Conservation (phyloP, 1,140 invertebrate species). For the Leucophenga varia region DNA sequence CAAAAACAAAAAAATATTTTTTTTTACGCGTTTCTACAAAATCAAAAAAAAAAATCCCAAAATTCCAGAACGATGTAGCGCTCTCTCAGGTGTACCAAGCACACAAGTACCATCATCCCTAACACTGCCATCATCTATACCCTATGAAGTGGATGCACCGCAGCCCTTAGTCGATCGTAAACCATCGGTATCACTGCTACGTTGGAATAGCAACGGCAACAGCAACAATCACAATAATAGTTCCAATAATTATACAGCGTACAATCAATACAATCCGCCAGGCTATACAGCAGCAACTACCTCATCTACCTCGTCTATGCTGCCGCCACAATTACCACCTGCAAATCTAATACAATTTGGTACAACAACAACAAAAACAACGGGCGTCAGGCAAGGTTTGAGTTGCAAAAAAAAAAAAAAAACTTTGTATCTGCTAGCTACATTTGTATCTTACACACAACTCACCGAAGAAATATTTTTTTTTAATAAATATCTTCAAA, state of each 20-base stretch:
- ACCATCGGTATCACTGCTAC: conserved; percentile 58
- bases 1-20: too few relatives aligned
- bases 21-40: too few relatives aligned
- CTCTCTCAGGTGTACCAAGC: too few relatives aligned
- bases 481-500: too few relatives aligned
- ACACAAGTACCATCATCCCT: conserved; percentile 47
- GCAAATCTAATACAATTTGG: conserved; percentile 5
- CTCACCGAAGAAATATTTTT: too few relatives aligned
- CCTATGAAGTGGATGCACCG: conserved; percentile 59
- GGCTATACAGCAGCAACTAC: conserved; percentile 17
- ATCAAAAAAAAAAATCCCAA: too few relatives aligned
- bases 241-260: too few relatives aligned
- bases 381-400: conserved; percentile 57
- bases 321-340: not conserved
- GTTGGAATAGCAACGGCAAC: conserved; percentile 50
- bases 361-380: conserved; percentile 40
- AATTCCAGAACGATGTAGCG: too few relatives aligned
- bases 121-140: conserved; percentile 38
- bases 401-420: conserved; percentile 7
- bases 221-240: conserved; percentile 35
- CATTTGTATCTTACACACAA: too few relatives aligned
- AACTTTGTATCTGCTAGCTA: too few relatives aligned
- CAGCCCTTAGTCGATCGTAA: conserved; percentile 59
- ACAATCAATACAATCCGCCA: conserved; percentile 26
- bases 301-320: conserved; percentile 2